Evolutionary conservation across 2,797 vertebrate species (phyloP), one percentile per base, ranked within the genome.

Genomic region (Scolopax bukidnonensis): DNA sequence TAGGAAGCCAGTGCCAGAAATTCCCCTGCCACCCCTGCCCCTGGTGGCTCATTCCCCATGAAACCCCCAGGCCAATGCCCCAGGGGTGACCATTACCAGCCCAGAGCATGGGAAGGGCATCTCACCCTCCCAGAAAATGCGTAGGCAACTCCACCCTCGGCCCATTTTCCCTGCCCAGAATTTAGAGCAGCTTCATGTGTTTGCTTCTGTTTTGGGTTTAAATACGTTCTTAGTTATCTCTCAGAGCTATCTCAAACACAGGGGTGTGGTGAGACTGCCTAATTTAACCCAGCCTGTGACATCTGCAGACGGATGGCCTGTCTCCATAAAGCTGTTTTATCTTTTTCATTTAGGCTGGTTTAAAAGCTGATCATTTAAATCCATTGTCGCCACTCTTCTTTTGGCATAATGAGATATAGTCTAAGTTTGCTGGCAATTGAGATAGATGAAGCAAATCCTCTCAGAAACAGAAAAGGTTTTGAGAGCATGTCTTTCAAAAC

Each of bases 181-280:
- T 82, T 95, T 73, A 63, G 59, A 92, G 51, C 38, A 63, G 63
- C 47, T 90, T 94, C 1, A 2, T 47, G 10, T 74, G 43, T 84
- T 94, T 94, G 70, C 70, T 95, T 95, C 90, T 94, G 88, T 67
- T 94, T 94, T 56, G 60, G 18, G 47, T 89, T 90, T 90, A 79
- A 84, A 84, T 77, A 87, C 19, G 6, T 83, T n/a, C 28, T 89
- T 56, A 63, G 11, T 64, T 96, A 89, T 93, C 77, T 94, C 88
- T 92, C 23, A 57, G 60, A 92, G 68, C 59, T 95, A 90, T 95
- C 93, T 92, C 28, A 73, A 30, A 74, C 53, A 41, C 38, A 77
- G 43, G 47, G 90, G 47, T 89, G 90, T 87, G 92, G 78, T 74
- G 36, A 89, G 71, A 36, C 84, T 90, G 74, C 80, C 24, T 90